A percentile compares a stretch with the other conserved stretches of the same genome.
Evolutionary conservation across 2,797 vertebrate genomes (phyloP).

Genomic region (Phoxinus dragarum): DNA sequence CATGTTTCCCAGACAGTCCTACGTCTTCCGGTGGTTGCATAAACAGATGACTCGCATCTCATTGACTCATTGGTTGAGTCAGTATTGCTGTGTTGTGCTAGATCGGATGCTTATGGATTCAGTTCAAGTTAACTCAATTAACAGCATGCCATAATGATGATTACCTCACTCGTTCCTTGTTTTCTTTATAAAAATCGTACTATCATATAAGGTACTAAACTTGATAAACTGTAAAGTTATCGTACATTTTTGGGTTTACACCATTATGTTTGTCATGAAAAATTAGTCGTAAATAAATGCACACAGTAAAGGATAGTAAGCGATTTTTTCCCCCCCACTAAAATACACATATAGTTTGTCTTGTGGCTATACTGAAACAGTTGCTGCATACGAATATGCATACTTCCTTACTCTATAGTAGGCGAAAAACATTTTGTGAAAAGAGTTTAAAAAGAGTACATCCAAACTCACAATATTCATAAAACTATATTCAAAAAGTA

Average conservation of each 20-base stretch:
- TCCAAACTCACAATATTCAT: neutral
- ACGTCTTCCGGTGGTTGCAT: neutral
- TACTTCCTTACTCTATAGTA: neutral
- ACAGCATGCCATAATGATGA: no score
- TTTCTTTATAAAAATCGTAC: no score
- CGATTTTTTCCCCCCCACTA: neutral
- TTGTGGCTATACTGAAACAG: neutral
- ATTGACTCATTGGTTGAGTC: no score
- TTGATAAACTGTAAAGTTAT: no score
- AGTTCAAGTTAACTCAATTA: no score
- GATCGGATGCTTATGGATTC: no score
- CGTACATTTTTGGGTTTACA: no score
- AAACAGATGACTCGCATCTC: no score
- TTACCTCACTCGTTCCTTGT: no score
- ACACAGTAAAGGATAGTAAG: neutral
- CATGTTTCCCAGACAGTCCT: neutral
- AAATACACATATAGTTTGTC: neutral
- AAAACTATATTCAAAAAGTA: neutral
- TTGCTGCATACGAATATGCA: neutral
- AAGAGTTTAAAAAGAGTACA: neutral
- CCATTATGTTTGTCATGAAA: neutral
- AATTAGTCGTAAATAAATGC: neutral
- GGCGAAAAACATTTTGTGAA: neutral
- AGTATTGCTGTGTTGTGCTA: no score
- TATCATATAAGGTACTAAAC: no score